phyloP scores from a whole-genome alignment of 2,888 invertebrate species.

The Torymus texanus region DNA sequence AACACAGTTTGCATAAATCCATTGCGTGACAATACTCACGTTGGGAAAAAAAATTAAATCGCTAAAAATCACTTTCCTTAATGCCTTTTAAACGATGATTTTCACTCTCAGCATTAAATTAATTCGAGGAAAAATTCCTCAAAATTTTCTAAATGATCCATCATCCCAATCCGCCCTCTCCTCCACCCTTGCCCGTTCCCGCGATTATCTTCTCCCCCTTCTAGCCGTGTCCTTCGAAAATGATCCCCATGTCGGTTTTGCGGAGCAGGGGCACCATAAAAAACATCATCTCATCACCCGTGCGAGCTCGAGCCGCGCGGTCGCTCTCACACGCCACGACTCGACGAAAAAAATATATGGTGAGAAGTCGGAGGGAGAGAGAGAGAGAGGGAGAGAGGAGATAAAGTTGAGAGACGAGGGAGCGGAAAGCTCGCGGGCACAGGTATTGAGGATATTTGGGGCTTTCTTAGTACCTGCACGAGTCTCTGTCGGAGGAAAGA shows the following conservation, averaged over 20 bases:
- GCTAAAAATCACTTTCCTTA: background rate
- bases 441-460: slow-evolving; percentile 26
- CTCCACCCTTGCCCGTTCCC: slow-evolving; percentile 11
- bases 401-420: slow-evolving; percentile 5
- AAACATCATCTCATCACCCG: slow-evolving; percentile 22
- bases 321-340: slow-evolving; percentile 15
- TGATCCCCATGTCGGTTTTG: slow-evolving; percentile 9
- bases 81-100: background rate
- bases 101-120: background rate
- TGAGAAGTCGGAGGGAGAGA: background rate
- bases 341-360: background rate
- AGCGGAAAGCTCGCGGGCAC: slow-evolving; percentile 13
- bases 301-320: background rate
- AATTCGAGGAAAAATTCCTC: slow-evolving; percentile 8
- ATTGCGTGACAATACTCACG: no score
- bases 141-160: slow-evolving; percentile 28
- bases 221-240: background rate
- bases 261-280: slow-evolving; percentile 15
- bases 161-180: slow-evolving; percentile 6
- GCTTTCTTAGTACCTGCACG: slow-evolving; percentile 33
- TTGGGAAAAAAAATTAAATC: no score
- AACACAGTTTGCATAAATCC: no score
- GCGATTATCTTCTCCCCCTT: slow-evolving; percentile 25
- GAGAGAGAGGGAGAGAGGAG: background rate
- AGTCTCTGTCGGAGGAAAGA: background rate